Conservation (phyloP, 2,888 invertebrate species). For the Uropetala carovei region DNA sequence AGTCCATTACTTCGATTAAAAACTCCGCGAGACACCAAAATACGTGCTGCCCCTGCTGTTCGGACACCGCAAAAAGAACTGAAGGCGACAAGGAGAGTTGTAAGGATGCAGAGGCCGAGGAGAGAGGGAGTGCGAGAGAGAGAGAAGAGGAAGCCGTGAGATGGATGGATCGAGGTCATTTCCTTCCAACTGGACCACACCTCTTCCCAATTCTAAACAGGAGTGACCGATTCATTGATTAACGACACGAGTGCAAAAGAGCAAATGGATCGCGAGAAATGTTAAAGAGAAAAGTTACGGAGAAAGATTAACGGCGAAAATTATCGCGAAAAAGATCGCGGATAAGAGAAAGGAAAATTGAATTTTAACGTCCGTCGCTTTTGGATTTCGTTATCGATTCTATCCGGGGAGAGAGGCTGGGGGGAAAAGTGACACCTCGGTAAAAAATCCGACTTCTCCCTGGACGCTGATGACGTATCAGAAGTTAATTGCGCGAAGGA, state of each 20-base stretch:
- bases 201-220: slow-evolving; percentile 42
- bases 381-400: not conserved
- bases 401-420: not conserved
- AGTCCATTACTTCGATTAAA: not conserved
- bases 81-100: not conserved
- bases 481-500: slow-evolving; percentile 32
- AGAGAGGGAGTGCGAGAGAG: not conserved
- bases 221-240: slow-evolving; percentile 23
- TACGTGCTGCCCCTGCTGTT: not conserved
- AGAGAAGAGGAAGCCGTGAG: not conserved
- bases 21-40: not conserved
- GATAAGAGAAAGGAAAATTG: not conserved
- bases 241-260: not conserved
- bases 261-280: not conserved
- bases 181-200: slow-evolving; percentile 15
- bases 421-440: not conserved
- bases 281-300: not conserved
- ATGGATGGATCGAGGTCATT: slow-evolving; percentile 42
- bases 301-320: not conserved
- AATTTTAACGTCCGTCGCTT: not conserved
- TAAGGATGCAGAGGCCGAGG: not conserved
- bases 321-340: not conserved
- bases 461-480: slow-evolving; percentile 23
- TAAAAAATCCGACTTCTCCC: slow-evolving; percentile 5
- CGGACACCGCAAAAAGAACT: not conserved